Percentiles rank a stretch among this genome's conserved stretches.
These are phyloP conservation scores for Eufriesea mexicana DNA, from an alignment of 1,140 invertebrate species.

Conservation along the genomic window DNA sequence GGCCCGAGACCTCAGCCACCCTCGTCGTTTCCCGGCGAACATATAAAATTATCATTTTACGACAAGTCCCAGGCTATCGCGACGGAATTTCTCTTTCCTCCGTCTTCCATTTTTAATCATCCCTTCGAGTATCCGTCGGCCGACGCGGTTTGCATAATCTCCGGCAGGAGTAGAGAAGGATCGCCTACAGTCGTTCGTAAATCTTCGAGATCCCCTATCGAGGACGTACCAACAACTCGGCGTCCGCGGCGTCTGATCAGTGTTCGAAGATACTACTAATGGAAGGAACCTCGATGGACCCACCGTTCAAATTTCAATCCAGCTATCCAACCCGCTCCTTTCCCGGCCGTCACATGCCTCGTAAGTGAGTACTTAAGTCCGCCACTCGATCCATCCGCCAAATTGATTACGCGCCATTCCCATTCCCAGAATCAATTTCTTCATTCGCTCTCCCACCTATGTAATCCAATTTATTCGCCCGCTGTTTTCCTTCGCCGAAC, in stretches of 20 bases:
- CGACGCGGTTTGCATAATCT: slow-evolving; percentile 15
- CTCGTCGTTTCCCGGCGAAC: background rate
- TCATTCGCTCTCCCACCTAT: background rate
- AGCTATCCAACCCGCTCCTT: background rate
- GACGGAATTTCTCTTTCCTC: background rate
- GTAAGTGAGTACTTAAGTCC: too few relatives aligned
- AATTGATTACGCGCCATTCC: background rate
- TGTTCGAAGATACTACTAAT: slow-evolving; percentile 9
- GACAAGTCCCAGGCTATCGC: background rate
- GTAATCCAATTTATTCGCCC: slow-evolving; percentile 1
- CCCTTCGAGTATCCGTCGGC: background rate
- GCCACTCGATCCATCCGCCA: background rate
- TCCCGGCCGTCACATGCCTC: background rate
- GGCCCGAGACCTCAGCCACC: too few relatives aligned
- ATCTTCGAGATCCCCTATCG: slow-evolving; percentile 2
- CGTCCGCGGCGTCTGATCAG: background rate
- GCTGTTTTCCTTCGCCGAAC: background rate
- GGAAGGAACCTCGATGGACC: background rate
- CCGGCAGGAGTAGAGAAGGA: background rate
- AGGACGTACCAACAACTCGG: background rate
- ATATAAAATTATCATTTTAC: background rate
- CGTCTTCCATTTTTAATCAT: background rate
- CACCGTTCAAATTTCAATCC: background rate
- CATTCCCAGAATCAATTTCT: background rate
- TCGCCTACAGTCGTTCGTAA: background rate